These are phyloP conservation scores for Parus major DNA, from an alignment of 2,113 vertebrate species.

Conservation along the genomic window DNA sequence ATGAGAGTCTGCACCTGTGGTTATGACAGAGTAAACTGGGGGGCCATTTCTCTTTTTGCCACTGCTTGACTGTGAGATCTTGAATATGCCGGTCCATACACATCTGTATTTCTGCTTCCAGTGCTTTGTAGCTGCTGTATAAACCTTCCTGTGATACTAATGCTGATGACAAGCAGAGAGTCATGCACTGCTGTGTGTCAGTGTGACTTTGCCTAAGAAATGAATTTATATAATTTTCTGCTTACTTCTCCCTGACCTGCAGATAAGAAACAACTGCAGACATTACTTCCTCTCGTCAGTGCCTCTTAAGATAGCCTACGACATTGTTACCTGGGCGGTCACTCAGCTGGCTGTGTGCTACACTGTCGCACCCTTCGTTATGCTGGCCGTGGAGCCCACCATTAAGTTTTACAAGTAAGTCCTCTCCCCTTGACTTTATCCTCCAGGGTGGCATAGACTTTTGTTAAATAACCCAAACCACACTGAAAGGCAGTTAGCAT, in stretches of 20 bases:
- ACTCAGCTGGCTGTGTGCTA: constrained; percentile 80
- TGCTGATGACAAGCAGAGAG: background rate
- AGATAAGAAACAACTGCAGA: constrained; percentile 78
- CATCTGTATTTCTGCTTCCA: background rate
- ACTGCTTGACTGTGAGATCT: background rate
- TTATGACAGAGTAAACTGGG: background rate
- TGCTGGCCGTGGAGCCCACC: constrained; percentile 77
- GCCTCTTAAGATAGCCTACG: constrained; percentile 71
- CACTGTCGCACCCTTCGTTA: constrained; percentile 74
- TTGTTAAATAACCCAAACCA: background rate
- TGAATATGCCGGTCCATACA: background rate
- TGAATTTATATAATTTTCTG: background rate
- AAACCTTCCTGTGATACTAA: background rate
- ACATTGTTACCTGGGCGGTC: constrained; percentile 68
- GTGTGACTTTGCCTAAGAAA: background rate
- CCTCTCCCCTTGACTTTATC: background rate
- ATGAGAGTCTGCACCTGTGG: background rate
- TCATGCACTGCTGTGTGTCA: rapidly evolving
- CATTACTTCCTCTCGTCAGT: constrained; percentile 73
- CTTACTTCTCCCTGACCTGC: background rate
- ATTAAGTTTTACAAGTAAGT: constrained; percentile 82
- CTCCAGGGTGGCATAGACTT: background rate
- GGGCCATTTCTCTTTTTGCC: background rate
- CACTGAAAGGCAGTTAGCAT: background rate
- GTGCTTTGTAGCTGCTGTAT: background rate